Evolutionary conservation across 2,888 invertebrate species (phyloP).

Genomic region (Nemurella pictetii): DNA sequence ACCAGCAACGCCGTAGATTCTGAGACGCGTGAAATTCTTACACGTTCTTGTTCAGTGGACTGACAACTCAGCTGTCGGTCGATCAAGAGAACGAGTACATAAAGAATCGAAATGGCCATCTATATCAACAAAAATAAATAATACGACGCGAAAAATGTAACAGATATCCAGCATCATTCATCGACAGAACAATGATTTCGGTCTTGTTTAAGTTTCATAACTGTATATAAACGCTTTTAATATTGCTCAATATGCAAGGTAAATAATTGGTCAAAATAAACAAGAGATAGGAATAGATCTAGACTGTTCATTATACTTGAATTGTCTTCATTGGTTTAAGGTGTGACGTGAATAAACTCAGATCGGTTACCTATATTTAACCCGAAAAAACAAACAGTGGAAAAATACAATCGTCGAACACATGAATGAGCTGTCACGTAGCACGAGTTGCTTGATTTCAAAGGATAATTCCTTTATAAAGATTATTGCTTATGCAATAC

Average conservation of each 20-base stretch:
- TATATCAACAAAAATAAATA: background rate
- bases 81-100: background rate
- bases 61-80: background rate
- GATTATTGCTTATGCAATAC: too few relatives aligned
- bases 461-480: too few relatives aligned
- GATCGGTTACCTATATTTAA: background rate
- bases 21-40: background rate
- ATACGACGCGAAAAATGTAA: too few relatives aligned
- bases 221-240: too few relatives aligned
- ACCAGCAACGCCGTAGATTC: background rate
- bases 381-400: slow-evolving; percentile 4
- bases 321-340: background rate
- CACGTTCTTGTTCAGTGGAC: background rate
- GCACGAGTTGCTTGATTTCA: too few relatives aligned
- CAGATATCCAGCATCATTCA: too few relatives aligned
- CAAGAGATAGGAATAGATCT: background rate
- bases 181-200: too few relatives aligned
- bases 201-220: too few relatives aligned
- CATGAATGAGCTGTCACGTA: background rate
- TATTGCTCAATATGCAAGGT: background rate
- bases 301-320: background rate
- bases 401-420: background rate
- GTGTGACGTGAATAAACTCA: background rate
- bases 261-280: background rate
- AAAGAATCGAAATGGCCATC: background rate